Evolutionary conservation across 2,113 vertebrate genomes (phyloP), one percentile per base, ranked within the genome.

Genomic region (Candoia aspera): DNA sequence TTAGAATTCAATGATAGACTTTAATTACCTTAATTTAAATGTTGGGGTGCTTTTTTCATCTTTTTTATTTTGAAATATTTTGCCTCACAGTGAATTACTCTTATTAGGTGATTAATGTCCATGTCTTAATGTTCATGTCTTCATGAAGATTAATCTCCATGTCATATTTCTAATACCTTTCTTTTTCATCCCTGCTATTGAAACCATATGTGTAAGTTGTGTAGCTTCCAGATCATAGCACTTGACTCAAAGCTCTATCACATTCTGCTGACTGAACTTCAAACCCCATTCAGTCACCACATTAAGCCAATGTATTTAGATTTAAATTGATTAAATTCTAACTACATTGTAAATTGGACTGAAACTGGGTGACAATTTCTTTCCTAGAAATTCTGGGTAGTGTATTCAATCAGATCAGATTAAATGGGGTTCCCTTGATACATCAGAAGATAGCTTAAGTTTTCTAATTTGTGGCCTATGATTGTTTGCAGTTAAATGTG

Each of bases 391-490:
- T 94, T 96, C 86, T 92, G 88, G 96, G 54, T n/a, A 95, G 92
- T 54, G 91, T 92, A 94, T 95, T 96, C 96, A 97, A 95, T 96
- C 86, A 95, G 88, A 93, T 95, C 94, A 94, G 94, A 97, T 96
- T 97, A 97, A 96, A 95, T 91, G 0, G 13, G 11, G 91, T 93
- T 97, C 95, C 93, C 95, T 92, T 94, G 93, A 96, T 95, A 96
- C 94, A 96, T 57, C 59, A 96, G 93, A 96, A 96, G 88, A 96
- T 96, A 96, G 94, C 92, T 97, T 95, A 97, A 97, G 93, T 92
- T 94, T 96, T 97, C 95, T 97, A 96, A 97, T 97, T 96, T 96
- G 93, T 97, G 96, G 96, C 95, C 95, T 96, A 92, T 95, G 93
- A 95, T 95, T 96, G 91, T 88, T 92, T 90, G 96, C 94, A 96